Evolutionary conservation across 2,888 invertebrate species (phyloP), one percentile per base, ranked within the genome.

Genomic region (Podotricha telesiphe): DNA sequence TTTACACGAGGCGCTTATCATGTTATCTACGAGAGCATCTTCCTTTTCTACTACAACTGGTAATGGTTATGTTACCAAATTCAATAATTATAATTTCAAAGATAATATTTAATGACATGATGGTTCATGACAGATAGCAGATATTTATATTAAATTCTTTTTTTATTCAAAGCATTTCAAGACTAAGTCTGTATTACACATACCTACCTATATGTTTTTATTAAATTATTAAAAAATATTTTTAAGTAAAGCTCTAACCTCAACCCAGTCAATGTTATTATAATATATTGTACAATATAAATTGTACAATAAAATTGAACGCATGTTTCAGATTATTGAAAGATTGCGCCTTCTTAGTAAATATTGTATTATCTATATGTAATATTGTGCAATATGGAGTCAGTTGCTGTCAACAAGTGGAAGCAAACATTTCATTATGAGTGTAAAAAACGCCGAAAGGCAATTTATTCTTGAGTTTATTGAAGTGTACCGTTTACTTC

Each of bases 261-360:
- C 28, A 28, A 28, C 6, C 28, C 28, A 28, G 6, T 28, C 28
- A 28, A 28, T 28, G 2, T 28, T 28, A 28, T 28, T 28, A 28
- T 28, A 28, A 28, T 28, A 28, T 28, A 28, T 28, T 28, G 28
- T 6, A 28, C 28, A 28, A 6, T 34, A 15, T n/a, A n/a, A 11
- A 34, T 53, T 53, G 53, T 28, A 13, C 53, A 53, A 53, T 53
- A 28, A 53, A 53, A 28, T 34, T 53, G 53, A 53, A 28, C 53
- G 53, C n/a, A 34, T 28, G 28, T 53, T n/a, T 22, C 15, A n/a
- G 13, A 8, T 15, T 8, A 53, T 53, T 53, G n/a, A 53, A 28
- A 28, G 53, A 28, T 53, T 53, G 53, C 28, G 53, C 53, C 22
- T 28, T 53, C 8, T 53, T 28, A 28, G 53, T 7, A 28, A 53